A percentile compares a stretch with the other conserved stretches of the same genome.
These are phyloP conservation scores for Aleiodes alternator DNA, from an alignment of 2,888 invertebrate genomes.

Conservation along the genomic window DNA sequence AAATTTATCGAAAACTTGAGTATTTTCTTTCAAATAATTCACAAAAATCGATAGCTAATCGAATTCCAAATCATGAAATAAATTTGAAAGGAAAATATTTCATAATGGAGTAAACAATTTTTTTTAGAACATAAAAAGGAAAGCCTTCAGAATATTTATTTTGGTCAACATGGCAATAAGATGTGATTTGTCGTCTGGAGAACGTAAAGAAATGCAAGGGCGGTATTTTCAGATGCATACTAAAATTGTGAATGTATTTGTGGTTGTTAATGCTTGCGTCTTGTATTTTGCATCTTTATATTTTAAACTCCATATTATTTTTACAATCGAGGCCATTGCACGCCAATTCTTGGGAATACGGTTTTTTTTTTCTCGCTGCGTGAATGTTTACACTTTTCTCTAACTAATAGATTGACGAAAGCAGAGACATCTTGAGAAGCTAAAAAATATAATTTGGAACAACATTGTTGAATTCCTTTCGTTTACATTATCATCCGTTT, in stretches of 20 bases:
- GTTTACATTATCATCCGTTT: too few relatives aligned
- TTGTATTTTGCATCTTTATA: slow-evolving; percentile 46
- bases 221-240: slow-evolving; percentile 10
- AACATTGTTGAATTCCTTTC: neutral
- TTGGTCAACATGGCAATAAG: slow-evolving; percentile 1
- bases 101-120: neutral
- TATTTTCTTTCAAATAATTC: too few relatives aligned
- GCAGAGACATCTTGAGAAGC: neutral
- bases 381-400: slow-evolving; percentile 11
- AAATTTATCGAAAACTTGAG: too few relatives aligned
- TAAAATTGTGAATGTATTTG: slow-evolving; percentile 11
- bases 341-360: neutral
- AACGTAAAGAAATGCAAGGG: slow-evolving; percentile 19
- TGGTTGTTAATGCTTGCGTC: slow-evolving; percentile 1
- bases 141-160: slow-evolving; percentile 23
- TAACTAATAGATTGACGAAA: neutral
- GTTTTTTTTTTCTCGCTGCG: neutral
- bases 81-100: neutral
- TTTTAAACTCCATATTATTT: slow-evolving; percentile 54
- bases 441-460: neutral
- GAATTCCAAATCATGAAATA: neutral
- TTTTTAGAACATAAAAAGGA: neutral
- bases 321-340: slow-evolving; percentile 58
- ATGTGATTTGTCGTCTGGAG: slow-evolving; percentile 30
- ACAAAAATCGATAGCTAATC: too few relatives aligned